A percentile compares a stretch with the other conserved stretches of the same genome.
Evolutionary conservation across 2,113 vertebrate species (phyloP).

Genomic region (Alexandromys fortis): DNA sequence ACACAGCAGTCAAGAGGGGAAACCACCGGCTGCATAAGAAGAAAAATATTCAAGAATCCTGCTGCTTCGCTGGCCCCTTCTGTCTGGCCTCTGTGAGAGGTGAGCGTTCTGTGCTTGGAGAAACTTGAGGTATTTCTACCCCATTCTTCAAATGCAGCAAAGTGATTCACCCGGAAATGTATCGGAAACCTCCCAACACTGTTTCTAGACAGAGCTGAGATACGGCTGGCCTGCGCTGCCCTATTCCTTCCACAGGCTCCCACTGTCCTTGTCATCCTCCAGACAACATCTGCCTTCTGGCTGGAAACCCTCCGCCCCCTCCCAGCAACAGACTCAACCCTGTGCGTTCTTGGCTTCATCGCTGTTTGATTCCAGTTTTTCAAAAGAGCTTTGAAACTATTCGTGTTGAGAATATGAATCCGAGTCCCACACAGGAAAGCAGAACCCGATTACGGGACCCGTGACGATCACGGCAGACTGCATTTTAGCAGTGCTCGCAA

Average conservation of each 20-base stretch:
- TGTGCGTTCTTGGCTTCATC: background rate
- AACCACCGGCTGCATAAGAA: background rate
- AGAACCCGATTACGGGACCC: background rate
- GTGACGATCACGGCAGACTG: background rate
- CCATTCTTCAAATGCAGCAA: background rate
- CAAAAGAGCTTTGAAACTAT: constrained; percentile 18
- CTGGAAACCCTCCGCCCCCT: too few relatives aligned
- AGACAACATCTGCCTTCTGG: background rate
- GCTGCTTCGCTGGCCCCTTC: background rate
- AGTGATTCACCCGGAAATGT: background rate
- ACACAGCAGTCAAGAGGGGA: background rate
- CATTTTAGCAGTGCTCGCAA: background rate
- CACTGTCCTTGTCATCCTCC: background rate
- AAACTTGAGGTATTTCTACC: background rate
- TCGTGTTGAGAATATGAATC: background rate
- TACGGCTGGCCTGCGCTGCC: background rate
- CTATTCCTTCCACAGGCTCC: background rate
- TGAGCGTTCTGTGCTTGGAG: background rate
- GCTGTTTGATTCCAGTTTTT: background rate
- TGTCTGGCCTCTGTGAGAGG: background rate
- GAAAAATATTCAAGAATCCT: background rate
- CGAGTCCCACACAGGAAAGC: background rate
- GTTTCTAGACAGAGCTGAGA: background rate
- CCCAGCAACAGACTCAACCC: background rate
- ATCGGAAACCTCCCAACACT: background rate